These are phyloP conservation scores for Sclerurus mexicanus DNA, from an alignment of 2,113 vertebrate species.

Conservation along the genomic window DNA sequence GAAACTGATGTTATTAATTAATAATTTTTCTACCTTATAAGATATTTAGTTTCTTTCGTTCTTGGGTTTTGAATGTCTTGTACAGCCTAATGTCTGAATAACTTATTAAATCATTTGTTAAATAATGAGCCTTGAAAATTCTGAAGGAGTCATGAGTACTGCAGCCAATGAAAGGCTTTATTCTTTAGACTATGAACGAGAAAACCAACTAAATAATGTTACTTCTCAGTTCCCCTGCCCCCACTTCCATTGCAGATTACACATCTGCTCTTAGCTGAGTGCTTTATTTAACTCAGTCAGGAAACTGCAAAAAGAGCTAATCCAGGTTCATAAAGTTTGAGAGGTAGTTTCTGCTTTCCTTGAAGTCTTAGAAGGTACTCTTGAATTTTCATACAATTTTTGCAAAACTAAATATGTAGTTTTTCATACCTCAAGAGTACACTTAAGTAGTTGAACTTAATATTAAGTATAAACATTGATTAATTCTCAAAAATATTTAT, in stretches of 20 bases:
- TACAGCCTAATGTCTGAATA: not conserved
- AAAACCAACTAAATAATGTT: conserved; percentile 16
- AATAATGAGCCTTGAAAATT: conserved; percentile 50
- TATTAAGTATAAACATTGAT: not conserved
- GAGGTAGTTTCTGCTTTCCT: not conserved
- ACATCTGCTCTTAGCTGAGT: conserved; percentile 19
- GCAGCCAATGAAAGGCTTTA: conserved; percentile 31
- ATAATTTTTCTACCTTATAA: not conserved
- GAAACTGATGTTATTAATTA: not conserved
- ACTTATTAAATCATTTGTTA: not conserved
- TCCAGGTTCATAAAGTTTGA: not conserved
- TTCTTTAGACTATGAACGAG: not conserved
- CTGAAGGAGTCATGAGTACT: conserved; percentile 1
- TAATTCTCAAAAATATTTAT: not conserved
- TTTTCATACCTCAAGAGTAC: not conserved
- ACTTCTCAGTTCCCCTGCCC: conserved; percentile 4
- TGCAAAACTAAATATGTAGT: not conserved
- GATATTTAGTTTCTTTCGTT: not conserved
- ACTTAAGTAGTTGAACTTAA: not conserved
- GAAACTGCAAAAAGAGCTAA: not conserved
- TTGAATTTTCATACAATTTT: not conserved
- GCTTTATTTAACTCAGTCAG: not conserved
- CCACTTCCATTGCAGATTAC: not conserved
- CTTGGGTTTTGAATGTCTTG: not conserved
- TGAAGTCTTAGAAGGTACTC: not conserved